Base-by-base conservation (phyloP, 2,113 vertebrate species). In the Cyprinodon brontotheroides region DNA sequence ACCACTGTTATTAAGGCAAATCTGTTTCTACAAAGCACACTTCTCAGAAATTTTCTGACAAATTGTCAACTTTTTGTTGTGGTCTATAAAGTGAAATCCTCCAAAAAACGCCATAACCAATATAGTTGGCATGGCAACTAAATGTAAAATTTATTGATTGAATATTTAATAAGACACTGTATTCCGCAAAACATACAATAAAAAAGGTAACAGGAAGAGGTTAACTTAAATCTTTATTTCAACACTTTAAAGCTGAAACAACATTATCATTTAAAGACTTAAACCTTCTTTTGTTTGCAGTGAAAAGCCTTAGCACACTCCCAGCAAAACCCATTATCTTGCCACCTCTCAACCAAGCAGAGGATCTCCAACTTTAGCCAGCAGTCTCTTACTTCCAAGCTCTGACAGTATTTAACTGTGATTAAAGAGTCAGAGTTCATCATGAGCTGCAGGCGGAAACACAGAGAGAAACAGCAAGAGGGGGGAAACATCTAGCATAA, bases 241-340 rank as follows among this genome's bases (percentile, higher is more conserved):
- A 61, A 43, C 71, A 77, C 86, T 90, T 81, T 72, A 50, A 61
- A 87, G 81, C 85, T 86, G 78, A 83, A 90, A 83, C 89, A 86
- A 82, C 87, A 80, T 91, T 83, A 71, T 82, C 74, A 86, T 91
- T 86, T 81, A 64, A 91, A 88, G 86, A 85, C 78, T 84, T 89
- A 93, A 94, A 92, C 86, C 84, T 71, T 88, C 90, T 90, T 89
- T 87, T 82, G 88, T 83, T 89, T 75, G 79, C 83, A 89, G 85
- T 79, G 80, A 85, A 82, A 87, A 69, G 85, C 82, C 87, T 93
- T 83, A 85, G 90, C 91, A 87, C 87, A 91, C 86, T 87, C 73
- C 78, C 79, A 89, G 86, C 77, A 93, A 94, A 94, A 90, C 93
- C 87, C 89, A 94, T 94, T 94, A 93, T 92, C 87, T 87, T 17